These are phyloP conservation scores for Pseudomyrmex gracilis DNA, from an alignment of 1,140 invertebrate genomes.

Conservation along the genomic window DNA sequence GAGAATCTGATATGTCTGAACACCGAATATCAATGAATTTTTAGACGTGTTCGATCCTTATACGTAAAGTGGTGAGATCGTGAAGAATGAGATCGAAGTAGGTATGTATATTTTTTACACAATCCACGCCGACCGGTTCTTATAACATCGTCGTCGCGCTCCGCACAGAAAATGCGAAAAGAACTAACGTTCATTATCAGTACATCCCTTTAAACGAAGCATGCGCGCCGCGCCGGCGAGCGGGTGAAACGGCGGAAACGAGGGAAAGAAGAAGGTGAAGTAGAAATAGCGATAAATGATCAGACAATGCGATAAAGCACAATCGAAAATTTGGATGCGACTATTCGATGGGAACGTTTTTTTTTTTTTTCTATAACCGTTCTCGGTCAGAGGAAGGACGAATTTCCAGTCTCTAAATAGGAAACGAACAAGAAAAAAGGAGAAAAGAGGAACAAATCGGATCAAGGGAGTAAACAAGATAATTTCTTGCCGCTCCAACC, in stretches of 20 bases:
- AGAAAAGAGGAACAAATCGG: background rate
- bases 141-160: conserved; percentile 4
- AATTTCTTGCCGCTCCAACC: conserved; percentile 4
- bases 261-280: background rate
- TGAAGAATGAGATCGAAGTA: conserved; percentile 14
- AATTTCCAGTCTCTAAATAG: background rate
- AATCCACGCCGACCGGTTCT: conserved; percentile 6
- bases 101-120: conserved; percentile 2
- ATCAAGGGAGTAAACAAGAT: background rate
- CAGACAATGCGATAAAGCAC: background rate
- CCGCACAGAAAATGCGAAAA: background rate
- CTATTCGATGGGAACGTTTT: background rate
- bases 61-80: conserved; percentile 7
- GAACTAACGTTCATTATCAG: conserved; percentile 12
- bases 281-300: background rate
- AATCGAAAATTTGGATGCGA: background rate
- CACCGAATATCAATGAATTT: background rate
- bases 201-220: conserved; percentile 55
- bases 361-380: too few species aligned
- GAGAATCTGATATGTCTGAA: background rate
- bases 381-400: too few species aligned
- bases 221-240: conserved; percentile 36
- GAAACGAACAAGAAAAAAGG: background rate
- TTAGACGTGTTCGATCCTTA: background rate
- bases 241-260: background rate